Evolutionary conservation across 37 sponge, comb jelly and placozoan genomes (phyloP), one percentile per base, ranked within the genome.

Genomic region (Chondrilla cf. caribensis): DNA sequence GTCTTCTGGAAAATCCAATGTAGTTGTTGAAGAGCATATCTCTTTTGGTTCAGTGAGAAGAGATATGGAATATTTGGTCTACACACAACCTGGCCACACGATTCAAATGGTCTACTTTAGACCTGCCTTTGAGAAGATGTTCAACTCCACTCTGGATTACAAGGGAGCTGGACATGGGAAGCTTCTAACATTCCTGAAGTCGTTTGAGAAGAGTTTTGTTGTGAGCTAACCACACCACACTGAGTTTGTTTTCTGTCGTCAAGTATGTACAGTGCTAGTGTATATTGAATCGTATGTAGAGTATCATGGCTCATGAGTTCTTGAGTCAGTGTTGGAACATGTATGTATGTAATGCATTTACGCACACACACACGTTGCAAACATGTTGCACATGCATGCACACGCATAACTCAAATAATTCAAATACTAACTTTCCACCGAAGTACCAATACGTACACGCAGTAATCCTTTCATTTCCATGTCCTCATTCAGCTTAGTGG

Each of bases 121-220:
- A 59, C 22, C n/a, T 54, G 54, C 58, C 5, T 91, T 85, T 51
- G 83, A 87, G 80, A 81, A 68, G 55, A 42, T 38, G 29, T 83
- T 73, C 78, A 67, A 77, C 24, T 33, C 36, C 36, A 76, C 77
- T 31, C 70, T 88, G 15, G 39, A 58, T 28, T 21, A 70, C 54
- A 81, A 83, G 37, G 44, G 85, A 39, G 41, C 44, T 81, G 89
- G 89, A 8, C 72, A 85, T 58, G 25, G 79, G 2, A 91, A 91
- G 60, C 82, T 91, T 44, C 18, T 84, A 15, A 55, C 31, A 21
- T 82, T 87, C 24, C 73, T 91, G 19, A 81, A 91, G 38, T 37
- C 38, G 22, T 35, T 78, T 31, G 25, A 32, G 6, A 58, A 35
- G 15, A 84, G 77, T 25, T 19, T 84, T 29, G 55, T 47, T 29